These are phyloP conservation scores for Neosalanx taihuensis DNA, from an alignment of 2,797 vertebrate species.

Conservation along the genomic window DNA sequence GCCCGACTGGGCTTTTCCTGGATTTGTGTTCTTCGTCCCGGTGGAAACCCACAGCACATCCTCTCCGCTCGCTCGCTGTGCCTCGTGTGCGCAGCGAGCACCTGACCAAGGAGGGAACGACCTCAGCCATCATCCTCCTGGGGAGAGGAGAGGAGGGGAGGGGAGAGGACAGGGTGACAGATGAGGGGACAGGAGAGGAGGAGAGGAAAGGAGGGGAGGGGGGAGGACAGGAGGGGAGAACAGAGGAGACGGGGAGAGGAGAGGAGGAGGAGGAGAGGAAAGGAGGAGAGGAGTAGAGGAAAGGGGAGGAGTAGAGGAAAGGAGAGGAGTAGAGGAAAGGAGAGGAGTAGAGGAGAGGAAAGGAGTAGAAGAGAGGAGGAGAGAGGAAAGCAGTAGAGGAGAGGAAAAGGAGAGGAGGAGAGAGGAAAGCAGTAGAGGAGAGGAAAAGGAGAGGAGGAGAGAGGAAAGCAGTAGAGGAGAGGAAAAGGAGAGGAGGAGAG, in stretches of 20 bases:
- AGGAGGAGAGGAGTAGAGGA: too few relatives aligned
- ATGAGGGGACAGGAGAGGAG: neutral
- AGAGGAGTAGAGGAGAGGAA: neutral
- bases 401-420: neutral
- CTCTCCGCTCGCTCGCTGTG: conserved; percentile 22
- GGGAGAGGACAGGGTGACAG: neutral
- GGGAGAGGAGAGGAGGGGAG: neutral
- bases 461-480: neutral
- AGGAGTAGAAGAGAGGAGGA: neutral
- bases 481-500: too few relatives aligned
- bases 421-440: neutral
- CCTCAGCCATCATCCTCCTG: too few relatives aligned
- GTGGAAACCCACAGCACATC: conserved; percentile 45
- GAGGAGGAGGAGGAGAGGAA: too few relatives aligned
- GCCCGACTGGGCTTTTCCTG: conserved; percentile 61
- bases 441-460: neutral
- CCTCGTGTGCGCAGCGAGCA: conserved; percentile 21
- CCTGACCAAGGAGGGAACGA: conserved; percentile 28
- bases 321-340: too few relatives aligned
- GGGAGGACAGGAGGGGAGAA: too few relatives aligned
- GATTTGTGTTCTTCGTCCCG: conserved; percentile 50
- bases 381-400: neutral
- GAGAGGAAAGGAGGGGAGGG: too few relatives aligned
- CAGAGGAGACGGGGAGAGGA: too few relatives aligned
- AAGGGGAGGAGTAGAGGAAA: too few relatives aligned